Base-by-base conservation (phyloP, 2,888 invertebrate species). In the Ornithoptera alexandrae region DNA sequence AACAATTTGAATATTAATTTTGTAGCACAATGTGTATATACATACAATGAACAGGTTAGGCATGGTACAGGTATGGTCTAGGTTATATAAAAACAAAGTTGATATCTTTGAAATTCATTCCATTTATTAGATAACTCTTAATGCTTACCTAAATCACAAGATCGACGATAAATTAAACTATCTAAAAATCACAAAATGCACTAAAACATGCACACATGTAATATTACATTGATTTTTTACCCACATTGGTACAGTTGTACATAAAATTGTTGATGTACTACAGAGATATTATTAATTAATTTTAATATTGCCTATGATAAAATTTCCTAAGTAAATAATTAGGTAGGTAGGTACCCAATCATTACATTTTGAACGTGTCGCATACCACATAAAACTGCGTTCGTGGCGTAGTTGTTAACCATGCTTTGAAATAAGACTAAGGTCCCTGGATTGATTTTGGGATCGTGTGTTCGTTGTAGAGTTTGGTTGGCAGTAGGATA, bases 161-260 rank as follows among this genome's bases (percentile, higher is more conserved):
- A 89, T 92, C 85, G 87, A 90, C 88, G 85, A 89, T 91, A 91
- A 90, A 92, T 92, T 92, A 92, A 88, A 89, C 91, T 92, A 92
- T 84, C 90, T 92, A 92, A 87, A 82, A 91, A 92, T 92, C 92
- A 92, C 92, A 92, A 92, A 92, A 92, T 92, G 92, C 92, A 92
- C 92, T 92, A 92, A 92, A 92, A 92, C 92, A 92, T 92, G 92
- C 92, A 92, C 89, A 89, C 84, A 89, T 89, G 88, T 88, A 89
- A 86, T 87, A 86, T 86, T 87, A 86, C 78, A 85, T 86, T 82
- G 82, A 86, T 88, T 91, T 90, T 85, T 89, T 90, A 90, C 89
- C 90, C 79, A 78, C 81, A 84, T 85, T 84, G 87, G 90, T 90
- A 90, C 84, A 80, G 84, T 89, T 88, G 86, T 87, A 88, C 85